Percentiles rank a stretch among this genome's conserved stretches.
Evolutionary conservation across 2,113 vertebrate genomes (phyloP).

Genomic region (Pungitius pungitius): DNA sequence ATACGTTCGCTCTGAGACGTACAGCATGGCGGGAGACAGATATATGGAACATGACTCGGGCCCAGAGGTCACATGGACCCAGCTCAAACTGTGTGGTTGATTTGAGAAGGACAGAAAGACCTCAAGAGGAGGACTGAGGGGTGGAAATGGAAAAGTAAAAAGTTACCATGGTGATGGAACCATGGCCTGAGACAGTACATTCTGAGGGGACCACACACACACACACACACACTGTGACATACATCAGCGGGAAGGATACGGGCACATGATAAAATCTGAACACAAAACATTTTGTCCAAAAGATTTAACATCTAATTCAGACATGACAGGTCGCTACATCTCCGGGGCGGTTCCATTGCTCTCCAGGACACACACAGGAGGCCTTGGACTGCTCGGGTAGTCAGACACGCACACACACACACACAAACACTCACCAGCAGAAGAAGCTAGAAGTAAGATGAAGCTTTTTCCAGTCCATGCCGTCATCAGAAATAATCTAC

Average conservation of each 20-base stretch:
- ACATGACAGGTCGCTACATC: slow-evolving; percentile 81
- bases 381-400: slow-evolving; percentile 77
- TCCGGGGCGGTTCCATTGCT: slow-evolving; percentile 76
- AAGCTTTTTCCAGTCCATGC: neutral
- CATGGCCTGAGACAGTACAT: slow-evolving; percentile 74
- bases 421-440: slow-evolving; percentile 9
- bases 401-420: slow-evolving; percentile 19
- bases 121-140: slow-evolving; percentile 16
- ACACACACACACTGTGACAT: slow-evolving; percentile 65
- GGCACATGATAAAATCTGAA: slow-evolving; percentile 84
- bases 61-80: slow-evolving; percentile 5
- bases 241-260: slow-evolving; percentile 80
- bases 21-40: slow-evolving; percentile 61
- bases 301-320: slow-evolving; percentile 88
- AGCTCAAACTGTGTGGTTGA: slow-evolving; percentile 9
- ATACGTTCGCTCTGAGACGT: slow-evolving; percentile 60
- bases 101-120: slow-evolving; percentile 6
- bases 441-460: neutral
- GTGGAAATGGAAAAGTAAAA: slow-evolving; percentile 9
- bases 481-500: too few relatives aligned
- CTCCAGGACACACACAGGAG: slow-evolving; percentile 58
- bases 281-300: slow-evolving; percentile 85
- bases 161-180: slow-evolving; percentile 36
- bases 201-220: slow-evolving; percentile 58
- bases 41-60: slow-evolving; percentile 51